Percentiles rank a stretch among this genome's conserved stretches.
phyloP scores from a whole-genome alignment of 2,888 invertebrate genomes.

The Eulithis testata region DNA sequence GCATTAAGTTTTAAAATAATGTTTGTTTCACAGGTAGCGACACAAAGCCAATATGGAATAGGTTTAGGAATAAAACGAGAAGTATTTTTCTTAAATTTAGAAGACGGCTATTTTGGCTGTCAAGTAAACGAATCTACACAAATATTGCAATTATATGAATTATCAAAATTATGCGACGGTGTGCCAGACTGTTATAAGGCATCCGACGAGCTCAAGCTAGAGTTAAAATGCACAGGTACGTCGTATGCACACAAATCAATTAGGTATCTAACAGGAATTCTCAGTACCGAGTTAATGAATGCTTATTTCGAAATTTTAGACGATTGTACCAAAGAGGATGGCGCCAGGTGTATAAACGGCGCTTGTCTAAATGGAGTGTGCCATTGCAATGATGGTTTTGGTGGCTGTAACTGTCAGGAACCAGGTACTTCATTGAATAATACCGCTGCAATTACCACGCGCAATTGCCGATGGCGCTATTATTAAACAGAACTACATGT shows the following conservation, averaged over 20 bases:
- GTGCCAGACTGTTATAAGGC: conserved; percentile 95
- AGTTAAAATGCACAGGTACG: conserved; percentile 97
- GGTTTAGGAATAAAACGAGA: conserved; percentile 94
- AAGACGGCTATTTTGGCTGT: conserved; percentile 98
- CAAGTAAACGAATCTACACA: conserved; percentile 98
- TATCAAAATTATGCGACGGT: conserved; percentile 97
- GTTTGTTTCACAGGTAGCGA: conserved; percentile 85
- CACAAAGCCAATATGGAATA: conserved; percentile 92
- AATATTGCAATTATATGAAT: conserved; percentile 96
- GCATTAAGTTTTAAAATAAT: conserved; percentile 10
- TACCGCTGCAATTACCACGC: conserved; percentile 16
- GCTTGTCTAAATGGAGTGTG: conserved; percentile 96
- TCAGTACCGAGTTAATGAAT: background rate
- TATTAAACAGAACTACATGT: conserved; percentile 25
- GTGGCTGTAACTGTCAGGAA: conserved; percentile 97
- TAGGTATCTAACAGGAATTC: background rate
- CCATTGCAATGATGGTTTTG: conserved; percentile 97
- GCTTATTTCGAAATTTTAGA: conserved; percentile 76
- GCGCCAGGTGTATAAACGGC: conserved; percentile 95
- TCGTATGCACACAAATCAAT: conserved; percentile 36
- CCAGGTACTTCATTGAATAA: conserved; percentile 86
- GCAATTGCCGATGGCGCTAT: conserved; percentile 13
- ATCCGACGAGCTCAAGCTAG: conserved; percentile 94
- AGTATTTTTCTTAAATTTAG: conserved; percentile 98
- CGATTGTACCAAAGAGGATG: conserved; percentile 96